Base-by-base conservation (phyloP, 2,888 invertebrate species). In the Hesperia comma region DNA sequence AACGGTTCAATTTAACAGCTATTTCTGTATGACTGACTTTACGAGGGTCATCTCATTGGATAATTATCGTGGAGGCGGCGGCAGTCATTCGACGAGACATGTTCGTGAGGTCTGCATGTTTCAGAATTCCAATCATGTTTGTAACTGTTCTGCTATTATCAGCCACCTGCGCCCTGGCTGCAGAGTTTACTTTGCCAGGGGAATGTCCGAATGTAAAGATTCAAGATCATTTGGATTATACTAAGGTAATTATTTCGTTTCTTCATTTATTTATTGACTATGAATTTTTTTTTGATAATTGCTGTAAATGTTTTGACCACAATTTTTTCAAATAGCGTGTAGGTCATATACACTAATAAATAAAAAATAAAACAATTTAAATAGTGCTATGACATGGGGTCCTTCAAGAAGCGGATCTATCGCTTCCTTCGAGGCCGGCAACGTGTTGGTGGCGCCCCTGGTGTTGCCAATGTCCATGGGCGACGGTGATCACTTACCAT, bases 181-280 rank as follows among this genome's bases (percentile, higher is more conserved):
- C 84, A 0, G 88, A 88, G 55, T 88, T 86, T 61, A 89, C 88
- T 0, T 70, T 91, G 55, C 80, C 81, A 0, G 92, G 91, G 1
- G 86, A 86, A 71, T 92, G 92, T 70, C 92, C 91, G 0, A 75
- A 81, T 64, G 77, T 90, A 2, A 87, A 87, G 69, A 71, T 90
- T 51, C 91, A 92, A 37, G 88, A 90, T 14, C 88, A 86, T 73
- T 78, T 92, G 66, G 88, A 92, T 70, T 86, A 83, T 53, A 88
- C 88, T 1, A 89, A 83, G 83, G 92, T 91, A 10, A 15, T 37
- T 32, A 37, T 54, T 32, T n/a, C 2, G 15, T 55, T 40, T 5
- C 12, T 46, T 46, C 2, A 6, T 17, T 15, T 46, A 33, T n/a
- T n/a, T n/a, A n/a, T n/a, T n/a, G n/a, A n/a, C n/a, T n/a, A n/a